Base-by-base conservation (phyloP, 2,113 vertebrate genomes). In the Brachyhypopomus gauderio region DNA sequence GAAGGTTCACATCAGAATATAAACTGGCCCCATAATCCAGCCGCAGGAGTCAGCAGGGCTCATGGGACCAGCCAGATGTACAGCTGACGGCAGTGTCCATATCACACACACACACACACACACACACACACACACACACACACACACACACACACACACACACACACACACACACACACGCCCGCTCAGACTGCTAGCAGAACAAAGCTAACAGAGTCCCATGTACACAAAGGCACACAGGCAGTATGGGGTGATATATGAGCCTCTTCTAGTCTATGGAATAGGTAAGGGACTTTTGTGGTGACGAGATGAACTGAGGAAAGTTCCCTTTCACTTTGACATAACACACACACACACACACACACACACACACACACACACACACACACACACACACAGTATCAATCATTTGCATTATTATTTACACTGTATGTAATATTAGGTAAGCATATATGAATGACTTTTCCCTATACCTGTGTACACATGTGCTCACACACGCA, bases 1-100 rank as follows among this genome's bases (percentile, higher is more conserved):
- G 69, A 62, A 63, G 55, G 80, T 75, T 81, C 62, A 3, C 20
- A 34, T n/a, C 41, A 69, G 79, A 84, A 84, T 73, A 81, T 14
- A 75, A 62, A 55, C 55, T 60, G 66, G 64, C 19, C 45, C 64
- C 45, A 9, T 55, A 56, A 74, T 56, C 60, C 60, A 38, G 70
- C 62, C 38, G 69, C 69, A 38, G 73, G 48, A 69, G 16, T 48
- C 55, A 66, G 62, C 48, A 38, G 38, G 16, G 23, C 25, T 62
- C 34, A 16, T 71, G 70, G 75, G 5, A 56, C 71, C 19, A 62
- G 41, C 55, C 55, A 69, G 55, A 75, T 74, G 69, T 55, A 36
- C 22, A 85, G 75, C 75, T 62, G 14, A 16, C 55, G 23, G 83
- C 83, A 63, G 56, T 73, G 22, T 48, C 30, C 19, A 73, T 34